phyloP scores from a whole-genome alignment of 2,888 invertebrate genomes.

The Ecliptopera silaceata region DNA sequence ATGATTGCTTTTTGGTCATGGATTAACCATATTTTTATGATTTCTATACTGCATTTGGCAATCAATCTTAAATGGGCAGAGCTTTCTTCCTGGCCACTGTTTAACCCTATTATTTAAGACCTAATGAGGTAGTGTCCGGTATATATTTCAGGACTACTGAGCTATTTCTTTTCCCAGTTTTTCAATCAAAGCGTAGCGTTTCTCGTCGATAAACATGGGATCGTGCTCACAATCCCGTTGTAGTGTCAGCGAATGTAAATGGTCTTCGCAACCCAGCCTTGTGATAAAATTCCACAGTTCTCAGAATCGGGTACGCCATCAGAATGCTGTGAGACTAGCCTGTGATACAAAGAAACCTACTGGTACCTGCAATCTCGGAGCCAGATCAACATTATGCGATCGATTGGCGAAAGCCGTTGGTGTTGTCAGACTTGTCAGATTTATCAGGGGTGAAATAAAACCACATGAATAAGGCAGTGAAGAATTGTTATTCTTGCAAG shows the following conservation, averaged over 20 bases:
- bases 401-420: background rate
- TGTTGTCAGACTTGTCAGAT: background rate
- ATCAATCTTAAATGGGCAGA: too few relatives aligned
- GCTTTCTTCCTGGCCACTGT: too few relatives aligned
- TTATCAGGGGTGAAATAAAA: too few relatives aligned
- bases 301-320: slow-evolving; percentile 24
- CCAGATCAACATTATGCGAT: slow-evolving; percentile 7
- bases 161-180: background rate
- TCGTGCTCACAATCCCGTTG: slow-evolving; percentile 9
- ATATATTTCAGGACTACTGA: background rate
- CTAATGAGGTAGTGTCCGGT: too few relatives aligned
- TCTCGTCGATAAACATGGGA: slow-evolving; percentile 1
- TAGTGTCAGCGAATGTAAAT: slow-evolving; percentile 23
- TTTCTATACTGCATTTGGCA: background rate
- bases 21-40: background rate
- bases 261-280: slow-evolving; percentile 15
- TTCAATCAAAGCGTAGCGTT: background rate
- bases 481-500: too few relatives aligned
- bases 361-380: slow-evolving; percentile 9
- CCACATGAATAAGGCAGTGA: too few relatives aligned
- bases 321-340: slow-evolving; percentile 27
- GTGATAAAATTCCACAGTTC: slow-evolving; percentile 26
- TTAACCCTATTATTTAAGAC: too few relatives aligned
- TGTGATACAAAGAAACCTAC: slow-evolving; percentile 8
- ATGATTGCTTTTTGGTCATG: too few relatives aligned